Evolutionary conservation across 1,140 invertebrate species (phyloP).

Genomic region (Paraescarpia echinospica): DNA sequence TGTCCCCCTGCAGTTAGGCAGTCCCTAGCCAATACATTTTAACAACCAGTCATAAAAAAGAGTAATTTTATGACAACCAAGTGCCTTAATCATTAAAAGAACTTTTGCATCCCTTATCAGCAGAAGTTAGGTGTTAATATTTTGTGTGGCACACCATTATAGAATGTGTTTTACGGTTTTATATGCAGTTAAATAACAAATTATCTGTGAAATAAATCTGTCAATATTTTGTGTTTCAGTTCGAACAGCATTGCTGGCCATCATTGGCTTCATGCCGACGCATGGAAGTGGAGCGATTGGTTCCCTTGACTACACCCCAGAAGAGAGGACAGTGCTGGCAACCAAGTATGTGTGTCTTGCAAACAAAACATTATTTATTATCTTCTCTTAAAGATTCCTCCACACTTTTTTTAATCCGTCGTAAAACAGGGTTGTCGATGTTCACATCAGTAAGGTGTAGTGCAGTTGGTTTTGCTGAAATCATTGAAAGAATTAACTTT

Average conservation of each 20-base stretch:
- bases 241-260: slow-evolving; percentile 85
- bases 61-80: no score
- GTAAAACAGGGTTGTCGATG: no score
- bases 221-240: slow-evolving; percentile 62
- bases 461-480: no score
- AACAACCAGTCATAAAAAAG: no score
- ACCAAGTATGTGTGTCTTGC: slow-evolving; percentile 63
- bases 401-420: not conserved
- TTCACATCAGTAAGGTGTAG: no score
- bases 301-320: slow-evolving; percentile 81
- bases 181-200: not conserved
- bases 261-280: slow-evolving; percentile 92
- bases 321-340: slow-evolving; percentile 80
- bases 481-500: no score
- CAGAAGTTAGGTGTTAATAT: not conserved
- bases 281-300: slow-evolving; percentile 83
- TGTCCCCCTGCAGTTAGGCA: not conserved
- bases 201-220: not conserved
- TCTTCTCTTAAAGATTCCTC: not conserved
- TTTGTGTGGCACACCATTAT: no score
- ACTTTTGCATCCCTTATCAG: not conserved
- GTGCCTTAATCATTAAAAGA: not conserved
- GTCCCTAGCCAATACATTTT: no score
- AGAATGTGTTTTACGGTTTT: no score
- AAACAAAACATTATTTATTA: slow-evolving; percentile 3